A percentile compares a stretch with the other conserved stretches of the same genome.
Conservation (phyloP, 2,113 vertebrate genomes). For the Sakesphorus luctuosus region DNA sequence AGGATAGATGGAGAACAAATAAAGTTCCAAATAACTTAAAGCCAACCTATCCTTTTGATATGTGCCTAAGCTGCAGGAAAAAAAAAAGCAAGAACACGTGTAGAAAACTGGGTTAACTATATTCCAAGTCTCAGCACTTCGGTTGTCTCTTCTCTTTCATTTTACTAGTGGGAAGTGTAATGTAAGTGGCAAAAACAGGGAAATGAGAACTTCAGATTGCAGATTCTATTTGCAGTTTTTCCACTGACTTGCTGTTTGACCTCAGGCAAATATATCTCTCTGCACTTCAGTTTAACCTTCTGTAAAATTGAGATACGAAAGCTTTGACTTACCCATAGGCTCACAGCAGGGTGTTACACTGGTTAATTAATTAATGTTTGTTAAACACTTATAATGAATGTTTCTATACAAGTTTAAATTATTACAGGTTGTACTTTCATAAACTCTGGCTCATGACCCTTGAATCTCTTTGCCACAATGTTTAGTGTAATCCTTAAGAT, state of each 20-base stretch:
- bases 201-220: slow-evolving; percentile 40
- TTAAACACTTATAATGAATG: slow-evolving; percentile 24
- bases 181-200: slow-evolving; percentile 30
- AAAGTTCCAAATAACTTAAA: neutral
- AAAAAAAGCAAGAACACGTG: neutral
- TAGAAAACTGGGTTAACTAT: slow-evolving; percentile 41
- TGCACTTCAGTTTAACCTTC: slow-evolving; percentile 49
- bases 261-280: slow-evolving; percentile 53
- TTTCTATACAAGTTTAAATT: slow-evolving; percentile 5
- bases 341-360: neutral
- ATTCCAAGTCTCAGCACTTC: slow-evolving; percentile 25
- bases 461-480: neutral
- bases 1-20: neutral
- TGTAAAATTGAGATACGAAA: slow-evolving; percentile 46
- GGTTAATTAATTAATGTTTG: slow-evolving; percentile 60
- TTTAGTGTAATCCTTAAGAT: neutral
- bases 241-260: slow-evolving; percentile 41
- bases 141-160: neutral
- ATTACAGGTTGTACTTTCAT: neutral
- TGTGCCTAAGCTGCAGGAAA: neutral
- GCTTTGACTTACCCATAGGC: slow-evolving; percentile 41
- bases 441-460: slow-evolving; percentile 31
- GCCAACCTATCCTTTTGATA: neutral
- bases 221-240: slow-evolving; percentile 49
- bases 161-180: slow-evolving; percentile 47